Evolutionary conservation across 2,113 vertebrate species (phyloP), one percentile per base, ranked within the genome.

Genomic region (Oreochromis niloticus): DNA sequence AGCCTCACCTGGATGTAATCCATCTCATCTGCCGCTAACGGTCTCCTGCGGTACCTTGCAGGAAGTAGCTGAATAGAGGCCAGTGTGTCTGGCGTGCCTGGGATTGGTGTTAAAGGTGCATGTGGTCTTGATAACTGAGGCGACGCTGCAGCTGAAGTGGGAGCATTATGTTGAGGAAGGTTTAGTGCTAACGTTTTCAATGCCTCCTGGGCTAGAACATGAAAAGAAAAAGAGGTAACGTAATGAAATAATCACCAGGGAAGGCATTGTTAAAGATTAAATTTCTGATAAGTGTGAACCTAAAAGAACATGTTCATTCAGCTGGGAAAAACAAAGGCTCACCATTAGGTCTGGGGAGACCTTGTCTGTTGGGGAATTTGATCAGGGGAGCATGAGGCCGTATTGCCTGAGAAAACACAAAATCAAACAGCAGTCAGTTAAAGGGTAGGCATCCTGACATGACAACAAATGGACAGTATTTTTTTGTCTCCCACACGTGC

Each of bases 351-450:
- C 61, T 95, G 13, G 91, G 80, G 1, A 89, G 1, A 3, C 61
- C 91, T 3, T 89, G 85, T 73, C 97, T 95, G 50, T 92, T 94
- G n/a, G 96, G 96, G 79, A 97, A 97, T 89, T 96, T 97, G n/a
- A 97, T 97, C 81, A 96, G 91, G 36, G 96, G 97, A 19, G 95
- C 56, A 80, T 92, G 97, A 88, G 97, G 96, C 82, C 95, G 93
- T 12, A 97, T 89, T 87, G 87, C 95, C 97, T 97, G 92, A 79
- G n/a, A 86, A 39, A 92, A 85, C 22, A 46, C 24, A 83, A 17
- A 78, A 81, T 30, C 6, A 82, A 9, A 50, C 27, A 24, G 43
- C 4, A 30, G 71, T 75, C 24, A 48, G 6, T 30, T 48, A 75
- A 30, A 75, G 6, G 14, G 14, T 30, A 73, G 68, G 41, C 39